Evolutionary conservation across 2,113 vertebrate species (phyloP).

Genomic region (Microcebus murinus): DNA sequence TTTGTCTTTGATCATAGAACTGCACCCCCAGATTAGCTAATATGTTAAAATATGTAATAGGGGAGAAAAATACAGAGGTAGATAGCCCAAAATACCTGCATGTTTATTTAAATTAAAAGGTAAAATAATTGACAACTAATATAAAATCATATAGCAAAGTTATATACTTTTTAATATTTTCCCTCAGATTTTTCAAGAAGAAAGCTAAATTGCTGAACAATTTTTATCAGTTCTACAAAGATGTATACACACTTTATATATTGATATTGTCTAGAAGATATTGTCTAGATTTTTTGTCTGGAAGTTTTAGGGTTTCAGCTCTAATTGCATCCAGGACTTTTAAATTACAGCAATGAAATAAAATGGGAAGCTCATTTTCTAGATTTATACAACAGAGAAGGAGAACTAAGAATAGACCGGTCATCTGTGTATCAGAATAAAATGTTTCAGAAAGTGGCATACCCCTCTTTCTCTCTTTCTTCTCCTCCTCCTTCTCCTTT

Average conservation of each 20-base stretch:
- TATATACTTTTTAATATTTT: not conserved
- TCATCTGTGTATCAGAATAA: not conserved
- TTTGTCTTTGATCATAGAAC: not conserved
- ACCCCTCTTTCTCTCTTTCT: not conserved
- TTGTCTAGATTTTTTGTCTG: not conserved
- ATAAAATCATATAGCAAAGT: not conserved
- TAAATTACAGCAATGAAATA: not conserved
- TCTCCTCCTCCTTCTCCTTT: not conserved
- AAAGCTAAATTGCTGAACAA: not conserved
- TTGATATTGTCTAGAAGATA: not conserved
- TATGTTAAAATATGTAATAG: slow-evolving; percentile 12
- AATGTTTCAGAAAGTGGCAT: not conserved
- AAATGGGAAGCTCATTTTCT: not conserved
- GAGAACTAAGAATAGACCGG: not conserved
- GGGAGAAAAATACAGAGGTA: not conserved
- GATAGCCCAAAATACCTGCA: rapidly evolving
- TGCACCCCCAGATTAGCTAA: not conserved
- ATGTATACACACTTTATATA: not conserved
- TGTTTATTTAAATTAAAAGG: slow-evolving; percentile 1
- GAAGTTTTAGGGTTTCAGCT: not conserved
- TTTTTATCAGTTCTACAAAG: not conserved
- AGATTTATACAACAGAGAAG: not conserved
- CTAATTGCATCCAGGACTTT: not conserved
- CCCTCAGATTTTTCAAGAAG: not conserved
- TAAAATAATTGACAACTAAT: not conserved